Base-by-base conservation (phyloP, 2,888 invertebrate species). In the Phyto melanocephala region DNA sequence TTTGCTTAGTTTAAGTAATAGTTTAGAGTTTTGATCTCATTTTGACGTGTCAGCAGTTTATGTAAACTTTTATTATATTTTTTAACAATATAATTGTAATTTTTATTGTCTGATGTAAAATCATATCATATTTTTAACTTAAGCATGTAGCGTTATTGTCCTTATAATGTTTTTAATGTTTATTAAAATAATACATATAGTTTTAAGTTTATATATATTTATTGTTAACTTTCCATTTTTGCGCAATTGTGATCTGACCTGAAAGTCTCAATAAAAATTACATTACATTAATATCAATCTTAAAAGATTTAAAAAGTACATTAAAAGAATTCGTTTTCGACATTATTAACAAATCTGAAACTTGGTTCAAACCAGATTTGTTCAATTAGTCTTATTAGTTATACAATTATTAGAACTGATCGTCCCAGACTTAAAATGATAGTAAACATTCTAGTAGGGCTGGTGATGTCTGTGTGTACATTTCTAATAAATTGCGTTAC, bases 31-130 rank as follows among this genome's bases (percentile, higher is more conserved):
- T 5, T 4, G 20, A 8, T 62, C 47, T 33, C 33, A 62, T 63
- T n/a, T 33, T 58, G 45, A 63, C 63, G 10, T 22, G 6, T 24
- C 24, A 45, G 6, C 45, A 45, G 62, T 45, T 13, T 7, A 5
- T 2, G 13, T 63, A 63, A 63, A 63, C 47, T 63, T 47, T 47
- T 33, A 33, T 47, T 63, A 60, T 60, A 40, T n/a, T 40, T 17
- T 47, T 11, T 17, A 63, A 45, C 63, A 63, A 63, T 45, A 33
- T 33, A 63, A 63, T 45, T 47, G 45, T 17, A 33, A 45, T 42
- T 45, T 63, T 63, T 47, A 63, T 63, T n/a, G 24, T 33, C 6
- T 47, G 45, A 13, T 63, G 63, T 63, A 13, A 47, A 63, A 33
- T 15, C 11, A 15, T 28, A n/a, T 11, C 22, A n/a, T 8, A 24